phyloP scores from a whole-genome alignment of 2,797 vertebrate genomes.

The Pipistrellus kuhlii region DNA sequence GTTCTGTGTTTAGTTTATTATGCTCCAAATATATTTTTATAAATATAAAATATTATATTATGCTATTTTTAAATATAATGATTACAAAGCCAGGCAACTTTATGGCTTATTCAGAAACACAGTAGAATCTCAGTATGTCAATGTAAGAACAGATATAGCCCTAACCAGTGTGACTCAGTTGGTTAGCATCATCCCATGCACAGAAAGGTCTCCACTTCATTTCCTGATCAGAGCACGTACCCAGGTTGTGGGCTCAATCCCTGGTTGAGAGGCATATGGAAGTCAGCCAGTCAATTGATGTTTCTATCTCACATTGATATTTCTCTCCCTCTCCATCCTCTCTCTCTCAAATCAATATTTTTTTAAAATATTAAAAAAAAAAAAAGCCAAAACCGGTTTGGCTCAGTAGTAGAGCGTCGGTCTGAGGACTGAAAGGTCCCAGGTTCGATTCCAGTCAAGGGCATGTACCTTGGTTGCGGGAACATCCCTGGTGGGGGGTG shows the following conservation, averaged over 20 bases:
- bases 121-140: not conserved
- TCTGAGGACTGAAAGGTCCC: no score
- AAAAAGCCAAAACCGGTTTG: no score
- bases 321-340: not conserved
- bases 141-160: not conserved
- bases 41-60: slow-evolving; percentile 14
- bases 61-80: not conserved
- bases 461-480: no score
- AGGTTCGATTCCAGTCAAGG: no score
- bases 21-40: not conserved
- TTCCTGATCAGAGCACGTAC: not conserved
- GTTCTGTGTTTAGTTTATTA: not conserved
- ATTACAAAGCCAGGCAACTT: slow-evolving; percentile 23
- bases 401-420: no score
- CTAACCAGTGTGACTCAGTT: not conserved
- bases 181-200: not conserved
- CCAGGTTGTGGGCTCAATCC: not conserved
- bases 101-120: not conserved
- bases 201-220: not conserved
- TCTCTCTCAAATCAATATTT: not conserved
- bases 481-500: no score
- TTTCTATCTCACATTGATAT: not conserved
- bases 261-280: not conserved
- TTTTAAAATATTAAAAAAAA: not conserved
- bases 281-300: not conserved